Conservation (phyloP, 2,888 invertebrate genomes). For the Hyalella azteca region DNA sequence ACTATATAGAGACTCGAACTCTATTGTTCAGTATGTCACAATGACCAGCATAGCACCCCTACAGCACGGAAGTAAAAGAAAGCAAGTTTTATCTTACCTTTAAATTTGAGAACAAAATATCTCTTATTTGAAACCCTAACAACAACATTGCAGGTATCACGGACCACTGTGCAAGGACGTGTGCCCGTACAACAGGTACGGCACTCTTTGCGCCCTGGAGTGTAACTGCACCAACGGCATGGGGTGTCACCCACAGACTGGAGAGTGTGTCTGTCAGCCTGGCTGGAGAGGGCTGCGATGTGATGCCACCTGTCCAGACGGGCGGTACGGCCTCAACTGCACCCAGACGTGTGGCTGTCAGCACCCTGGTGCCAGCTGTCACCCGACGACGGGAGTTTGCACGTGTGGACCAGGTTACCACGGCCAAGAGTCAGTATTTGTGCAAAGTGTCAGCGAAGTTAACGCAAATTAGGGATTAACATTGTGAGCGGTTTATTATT, state of each 20-base stretch:
- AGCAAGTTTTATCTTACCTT: too few species aligned
- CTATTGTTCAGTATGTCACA: too few species aligned
- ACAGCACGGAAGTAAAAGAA: too few species aligned
- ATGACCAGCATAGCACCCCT: too few species aligned
- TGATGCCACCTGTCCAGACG: constrained; percentile 62
- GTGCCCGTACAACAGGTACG: constrained; percentile 82
- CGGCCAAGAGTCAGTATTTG: constrained; percentile 39
- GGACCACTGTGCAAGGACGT: constrained; percentile 75
- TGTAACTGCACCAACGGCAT: constrained; percentile 82
- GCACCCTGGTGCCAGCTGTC: constrained; percentile 82
- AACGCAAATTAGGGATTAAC: too few species aligned
- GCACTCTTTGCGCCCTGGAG: constrained; percentile 75
- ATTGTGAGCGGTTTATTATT: too few species aligned
- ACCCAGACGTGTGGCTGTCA: constrained; percentile 67
- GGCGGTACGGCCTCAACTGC: constrained; percentile 60
- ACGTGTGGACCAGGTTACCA: constrained; percentile 69
- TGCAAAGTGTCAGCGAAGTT: too few species aligned
- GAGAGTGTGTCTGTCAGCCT: constrained; percentile 63
- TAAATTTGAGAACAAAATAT: too few species aligned
- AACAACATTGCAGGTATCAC: constrained; percentile 26
- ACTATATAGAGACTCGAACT: too few species aligned
- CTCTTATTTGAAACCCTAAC: too few species aligned
- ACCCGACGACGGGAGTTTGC: constrained; percentile 83
- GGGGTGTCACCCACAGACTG: constrained; percentile 65
- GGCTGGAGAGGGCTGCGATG: constrained; percentile 61